Evolutionary conservation across 2,888 invertebrate genomes (phyloP), one percentile per base, ranked within the genome.

Genomic region (Cordilura impudica): DNA sequence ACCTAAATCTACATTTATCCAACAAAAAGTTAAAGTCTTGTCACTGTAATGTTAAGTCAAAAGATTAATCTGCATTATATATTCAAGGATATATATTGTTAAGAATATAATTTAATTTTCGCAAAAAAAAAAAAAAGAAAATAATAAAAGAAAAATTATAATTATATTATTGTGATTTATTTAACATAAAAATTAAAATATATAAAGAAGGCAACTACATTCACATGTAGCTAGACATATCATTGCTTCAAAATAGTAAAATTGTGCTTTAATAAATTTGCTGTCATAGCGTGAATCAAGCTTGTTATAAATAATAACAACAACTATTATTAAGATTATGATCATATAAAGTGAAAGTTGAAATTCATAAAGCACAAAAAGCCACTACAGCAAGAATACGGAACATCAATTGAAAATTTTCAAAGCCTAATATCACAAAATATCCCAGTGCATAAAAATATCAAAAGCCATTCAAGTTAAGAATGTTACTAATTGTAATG

Each of bases 41-140:
- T 67, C 69, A 69, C 61, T 75, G 63, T 47, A 69, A 69, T 56
- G 18, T 53, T 53, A 26, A 58, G 31, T 29, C 45, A 19, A 16
- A 49, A 49, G 58, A 16, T 14, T 31, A 69, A 69, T 47, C 29
- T 43, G 14, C n/a, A 39, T 39, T 39, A 12, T n/a, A 39, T 39
- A n/a, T 39, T 39, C 35, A 39, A 39, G 35, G 35, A 39, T n/a
- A n/a, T 31, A n/a, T n/a, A n/a, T n/a, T n/a, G n/a, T n/a, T n/a
- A n/a, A n/a, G n/a, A n/a, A n/a, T n/a, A n/a, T n/a, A n/a, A n/a
- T n/a, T n/a, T n/a, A n/a, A n/a, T n/a, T n/a, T 31, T 10, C 12
- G 12, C 21, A 45, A 58, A 43, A 21, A 43, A 60, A 60, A 39
- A 7, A 35, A 2, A 1, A 2, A 39, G 4, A 4, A 39, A n/a